Conservation (phyloP, 2,888 invertebrate genomes). For the Drosophila aldrichi region DNA sequence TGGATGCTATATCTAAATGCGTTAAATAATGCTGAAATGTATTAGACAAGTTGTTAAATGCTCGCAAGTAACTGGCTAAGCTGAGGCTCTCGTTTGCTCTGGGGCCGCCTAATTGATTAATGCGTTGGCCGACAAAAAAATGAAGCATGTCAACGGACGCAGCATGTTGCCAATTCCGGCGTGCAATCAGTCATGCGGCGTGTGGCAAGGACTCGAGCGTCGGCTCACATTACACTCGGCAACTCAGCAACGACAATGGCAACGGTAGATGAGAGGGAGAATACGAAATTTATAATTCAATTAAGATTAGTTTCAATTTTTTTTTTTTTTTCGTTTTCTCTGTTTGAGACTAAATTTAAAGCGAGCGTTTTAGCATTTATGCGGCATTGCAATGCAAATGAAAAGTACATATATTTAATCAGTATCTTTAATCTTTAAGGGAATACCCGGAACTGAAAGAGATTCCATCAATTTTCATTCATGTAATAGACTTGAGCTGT, state of each 20-base stretch:
- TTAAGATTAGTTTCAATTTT: not conserved
- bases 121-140: constrained; percentile 47
- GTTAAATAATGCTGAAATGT: constrained; percentile 30
- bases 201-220: constrained; percentile 2
- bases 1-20: not conserved
- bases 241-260: no score
- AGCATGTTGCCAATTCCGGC: constrained; percentile 48
- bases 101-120: constrained; percentile 75
- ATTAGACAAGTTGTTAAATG: constrained; percentile 61
- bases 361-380: not conserved
- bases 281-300: constrained; percentile 4
- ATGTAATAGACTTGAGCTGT: no score
- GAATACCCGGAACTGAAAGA: not conserved
- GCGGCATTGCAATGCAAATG: not conserved
- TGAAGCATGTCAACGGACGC: constrained; percentile 59
- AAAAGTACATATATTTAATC: not conserved
- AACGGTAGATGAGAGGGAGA: not conserved
- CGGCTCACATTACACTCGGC: constrained; percentile 4
- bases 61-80: constrained; percentile 26
- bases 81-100: constrained; percentile 55
- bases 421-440: no score
- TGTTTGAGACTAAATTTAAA: not conserved
- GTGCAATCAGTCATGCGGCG: constrained; percentile 56
- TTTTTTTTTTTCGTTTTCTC: not conserved
- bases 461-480: no score